Evolutionary conservation across 2,888 invertebrate genomes (phyloP), one percentile per base, ranked within the genome.

Genomic region (Microctonus hyperodae): DNA sequence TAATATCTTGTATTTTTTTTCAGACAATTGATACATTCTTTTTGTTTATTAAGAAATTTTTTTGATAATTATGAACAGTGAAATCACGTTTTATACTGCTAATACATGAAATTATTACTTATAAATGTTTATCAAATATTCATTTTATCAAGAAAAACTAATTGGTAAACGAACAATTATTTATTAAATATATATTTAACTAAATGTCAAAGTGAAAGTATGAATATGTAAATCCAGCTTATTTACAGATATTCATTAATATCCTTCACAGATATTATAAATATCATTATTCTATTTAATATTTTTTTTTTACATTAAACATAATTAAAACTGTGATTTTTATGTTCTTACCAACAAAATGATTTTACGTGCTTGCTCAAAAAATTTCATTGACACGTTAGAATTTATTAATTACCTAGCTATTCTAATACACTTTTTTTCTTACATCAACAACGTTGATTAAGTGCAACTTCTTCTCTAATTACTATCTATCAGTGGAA

Each of bases 191-290:
- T 16, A 20, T 40, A 58, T 13, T 13, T 31, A 64, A 35, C 9
- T 60, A 60, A 20, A 22, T 63, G 44, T 60, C 62, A 61, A 50
- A 35, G 64, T 65, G 58, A 67, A 69, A 64, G 56, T 63, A 53
- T 48, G 56, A 68, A 44, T 58, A 65, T 57, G 20, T 28, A 40
- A 58, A 28, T 48, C 40, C 50, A 65, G 22, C 56, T 28, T 72
- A 72, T 72, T 67, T 72, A 72, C 68, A 72, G 48, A 69, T 51
- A 68, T 48, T 55, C 23, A n/a, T n/a, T n/a, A n/a, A n/a, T n/a
- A n/a, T n/a, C n/a, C n/a, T n/a, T n/a, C n/a, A n/a, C n/a, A n/a
- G n/a, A n/a, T 63, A 44, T 57, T 40, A 40, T 65, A 55, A 31
- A 51, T 55, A 61, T 44, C 48, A 68, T 25, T 67, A 64, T 64